Base-by-base conservation (phyloP, 2,797 vertebrate genomes). In the Micropoecilia bifurca region DNA sequence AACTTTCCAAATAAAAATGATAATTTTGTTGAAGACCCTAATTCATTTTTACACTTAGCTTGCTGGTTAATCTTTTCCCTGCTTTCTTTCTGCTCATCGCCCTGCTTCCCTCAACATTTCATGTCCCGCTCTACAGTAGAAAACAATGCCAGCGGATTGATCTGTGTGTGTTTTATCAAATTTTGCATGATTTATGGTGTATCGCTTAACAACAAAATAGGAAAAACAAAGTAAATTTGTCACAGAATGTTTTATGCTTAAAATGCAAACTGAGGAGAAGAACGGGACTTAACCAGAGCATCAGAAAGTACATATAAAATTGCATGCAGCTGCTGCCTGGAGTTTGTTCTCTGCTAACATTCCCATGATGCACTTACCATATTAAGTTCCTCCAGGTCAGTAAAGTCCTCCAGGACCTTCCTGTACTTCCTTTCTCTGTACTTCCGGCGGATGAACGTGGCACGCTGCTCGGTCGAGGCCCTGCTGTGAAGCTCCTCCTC, bases 401-500 rank as follows among this genome's bases (percentile, higher is more conserved):
- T 88, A 87, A 95, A 93, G 13, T 91, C 88, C 85, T 96, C 92
- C 79, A 96, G 92, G 22, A 93, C 84, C 90, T 92, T 96, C 47
- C 96, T 93, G 94, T 98, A 99, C 90, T 96, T 97, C 90, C 97
- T 95, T 86, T 99, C 97, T 84, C 96, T 96, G 94, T 99, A 99
- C 93, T 99, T 99, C 87, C 97, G 96, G 75, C 95, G 96, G 86
- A 97, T 94, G 89, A 99, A 99, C 0, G 84, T 90, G 87, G 97
- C 95, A 0, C 98, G 96, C 91, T 96, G 96, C 92, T 98, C 97
- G 0, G 93, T 88, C 1, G 96, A 93, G 0, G 96, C 95, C 71
- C 96, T 95, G 76, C 92, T 85, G 75, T 93, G 90, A 79, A 99
- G 90, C 79, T 96, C 95, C 88, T 99, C 97, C 81, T 97, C 96